Percentiles rank a stretch among this genome's conserved stretches.
Evolutionary conservation across 2,113 vertebrate species (phyloP).

Genomic region (Rhagologus leucostigma): DNA sequence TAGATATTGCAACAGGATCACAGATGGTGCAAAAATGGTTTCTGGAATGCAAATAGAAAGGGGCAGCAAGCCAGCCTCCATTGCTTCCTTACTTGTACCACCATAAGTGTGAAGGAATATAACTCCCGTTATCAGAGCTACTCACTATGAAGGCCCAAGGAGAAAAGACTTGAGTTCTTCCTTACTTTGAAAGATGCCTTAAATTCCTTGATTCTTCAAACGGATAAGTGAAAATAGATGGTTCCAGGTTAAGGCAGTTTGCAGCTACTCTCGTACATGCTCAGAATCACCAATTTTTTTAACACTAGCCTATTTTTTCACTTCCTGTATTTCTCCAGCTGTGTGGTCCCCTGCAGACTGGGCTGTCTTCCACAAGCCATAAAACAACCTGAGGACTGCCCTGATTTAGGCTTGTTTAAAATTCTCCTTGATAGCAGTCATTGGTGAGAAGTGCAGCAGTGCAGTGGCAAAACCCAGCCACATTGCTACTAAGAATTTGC

Average conservation of each 20-base stretch:
- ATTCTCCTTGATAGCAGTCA: background rate
- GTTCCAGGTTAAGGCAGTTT: background rate
- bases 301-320: background rate
- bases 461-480: background rate
- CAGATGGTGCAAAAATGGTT: background rate
- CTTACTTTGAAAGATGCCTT: background rate
- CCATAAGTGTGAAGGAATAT: background rate
- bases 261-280: background rate
- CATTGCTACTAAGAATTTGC: background rate
- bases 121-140: background rate
- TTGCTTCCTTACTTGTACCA: background rate
- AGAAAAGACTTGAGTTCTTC: background rate
- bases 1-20: background rate
- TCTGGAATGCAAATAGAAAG: background rate
- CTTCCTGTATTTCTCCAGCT: conserved; percentile 1
- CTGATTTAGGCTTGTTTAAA: background rate
- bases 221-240: background rate
- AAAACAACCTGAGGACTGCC: background rate
- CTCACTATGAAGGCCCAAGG: background rate
- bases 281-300: background rate
- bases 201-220: background rate
- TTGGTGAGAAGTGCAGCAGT: background rate
- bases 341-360: conserved; percentile 11
- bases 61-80: background rate
- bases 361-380: background rate